phyloP scores from a whole-genome alignment of 2,888 invertebrate species.

The Brachyopa scutellaris region DNA sequence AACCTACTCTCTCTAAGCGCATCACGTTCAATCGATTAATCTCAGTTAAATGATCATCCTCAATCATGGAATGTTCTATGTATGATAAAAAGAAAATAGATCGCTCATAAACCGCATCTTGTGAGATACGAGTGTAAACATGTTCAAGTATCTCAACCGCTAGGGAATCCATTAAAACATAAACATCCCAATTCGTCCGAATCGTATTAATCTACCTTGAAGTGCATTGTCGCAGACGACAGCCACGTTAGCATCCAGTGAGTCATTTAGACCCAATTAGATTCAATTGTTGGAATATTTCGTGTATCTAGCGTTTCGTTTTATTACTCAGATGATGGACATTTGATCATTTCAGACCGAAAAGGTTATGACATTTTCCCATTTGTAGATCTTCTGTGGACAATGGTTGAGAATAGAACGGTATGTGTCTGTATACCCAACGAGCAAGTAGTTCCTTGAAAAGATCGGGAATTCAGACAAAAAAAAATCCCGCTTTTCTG shows the following conservation, averaged over 20 bases:
- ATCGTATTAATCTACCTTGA: conserved; percentile 43
- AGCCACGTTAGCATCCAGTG: conserved; percentile 29
- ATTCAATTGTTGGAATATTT: conserved; percentile 54
- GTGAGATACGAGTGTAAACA: too few relatives aligned
- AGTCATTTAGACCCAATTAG: conserved; percentile 68
- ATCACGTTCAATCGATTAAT: conserved; percentile 56
- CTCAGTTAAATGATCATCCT: conserved; percentile 44
- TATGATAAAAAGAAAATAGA: too few relatives aligned
- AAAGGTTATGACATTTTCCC: conserved; percentile 58
- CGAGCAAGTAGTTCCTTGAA: conserved; percentile 46
- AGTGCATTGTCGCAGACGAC: conserved; percentile 24
- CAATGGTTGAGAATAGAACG: conserved; percentile 13
- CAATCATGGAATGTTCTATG: conserved; percentile 19
- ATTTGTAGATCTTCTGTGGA: conserved; percentile 38
- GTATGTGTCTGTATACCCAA: neutral
- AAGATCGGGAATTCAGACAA: conserved; percentile 9
- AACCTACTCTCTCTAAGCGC: neutral
- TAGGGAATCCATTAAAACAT: conserved; percentile 16
- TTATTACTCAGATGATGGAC: conserved; percentile 40
- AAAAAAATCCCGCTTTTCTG: conserved; percentile 28
- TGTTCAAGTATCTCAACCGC: too few relatives aligned
- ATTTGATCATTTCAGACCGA: conserved; percentile 11
- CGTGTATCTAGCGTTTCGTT: conserved; percentile 3
- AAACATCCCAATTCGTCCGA: conserved; percentile 43
- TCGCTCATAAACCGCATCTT: conserved; percentile 26